phyloP scores from a whole-genome alignment of 2,888 invertebrate species.

The Quadroppia sp. region DNA sequence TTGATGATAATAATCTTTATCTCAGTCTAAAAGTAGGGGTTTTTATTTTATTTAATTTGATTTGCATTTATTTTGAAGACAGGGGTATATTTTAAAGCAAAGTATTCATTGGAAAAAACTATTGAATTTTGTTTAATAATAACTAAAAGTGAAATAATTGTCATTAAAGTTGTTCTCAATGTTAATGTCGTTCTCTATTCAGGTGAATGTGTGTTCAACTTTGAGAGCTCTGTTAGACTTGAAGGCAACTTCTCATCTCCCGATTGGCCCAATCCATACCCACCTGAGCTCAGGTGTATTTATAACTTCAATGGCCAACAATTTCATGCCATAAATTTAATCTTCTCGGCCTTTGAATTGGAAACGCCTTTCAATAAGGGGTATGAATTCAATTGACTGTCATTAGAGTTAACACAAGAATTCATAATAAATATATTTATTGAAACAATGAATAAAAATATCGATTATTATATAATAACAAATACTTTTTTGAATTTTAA shows the following conservation, averaged over 20 bases:
- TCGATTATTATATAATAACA: too few species aligned
- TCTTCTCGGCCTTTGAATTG: slow-evolving; percentile 51
- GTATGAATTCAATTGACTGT: slow-evolving; percentile 44
- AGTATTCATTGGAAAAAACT: too few species aligned
- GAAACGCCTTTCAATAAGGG: slow-evolving; percentile 51
- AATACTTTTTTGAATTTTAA: too few species aligned
- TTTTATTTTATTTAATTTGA: too few species aligned
- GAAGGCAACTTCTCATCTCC: slow-evolving; percentile 51
- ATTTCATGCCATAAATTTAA: slow-evolving; percentile 51
- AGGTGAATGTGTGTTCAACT: slow-evolving; percentile 45
- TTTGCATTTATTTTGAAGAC: too few species aligned
- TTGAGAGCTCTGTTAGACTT: slow-evolving; percentile 45
- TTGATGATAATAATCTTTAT: too few species aligned
- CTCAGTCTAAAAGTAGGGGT: too few species aligned
- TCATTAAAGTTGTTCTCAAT: too few species aligned
- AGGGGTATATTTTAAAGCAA: too few species aligned
- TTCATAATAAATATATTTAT: not conserved
- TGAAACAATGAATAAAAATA: too few species aligned
- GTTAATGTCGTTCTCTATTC: not conserved
- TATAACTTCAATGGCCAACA: slow-evolving; percentile 50
- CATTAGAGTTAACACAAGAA: not conserved
- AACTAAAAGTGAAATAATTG: too few species aligned
- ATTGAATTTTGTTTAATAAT: too few species aligned
- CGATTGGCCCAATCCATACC: slow-evolving; percentile 50
- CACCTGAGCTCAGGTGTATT: slow-evolving; percentile 49